Evolutionary conservation across 1,140 invertebrate genomes (phyloP).

Genomic region (Lutraria rhynchaena): DNA sequence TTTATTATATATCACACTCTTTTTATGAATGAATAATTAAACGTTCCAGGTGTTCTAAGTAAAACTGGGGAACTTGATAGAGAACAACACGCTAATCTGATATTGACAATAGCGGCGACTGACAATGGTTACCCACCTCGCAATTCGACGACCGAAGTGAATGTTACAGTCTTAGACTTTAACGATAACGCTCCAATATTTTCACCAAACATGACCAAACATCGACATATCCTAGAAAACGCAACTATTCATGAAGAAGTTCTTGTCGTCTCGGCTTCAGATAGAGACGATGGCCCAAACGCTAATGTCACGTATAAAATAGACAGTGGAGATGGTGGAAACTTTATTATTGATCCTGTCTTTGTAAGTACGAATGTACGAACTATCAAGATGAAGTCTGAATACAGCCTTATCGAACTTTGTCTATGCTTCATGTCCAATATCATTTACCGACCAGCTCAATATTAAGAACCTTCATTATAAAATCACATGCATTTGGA

Average conservation of each 20-base stretch:
- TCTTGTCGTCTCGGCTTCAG: slow-evolving; percentile 2
- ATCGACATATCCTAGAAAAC: slow-evolving; percentile 10
- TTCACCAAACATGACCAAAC: not conserved
- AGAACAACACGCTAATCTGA: not conserved
- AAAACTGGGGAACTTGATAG: slow-evolving; percentile 32
- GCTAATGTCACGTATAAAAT: slow-evolving; percentile 18
- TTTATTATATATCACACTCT: too few species aligned
- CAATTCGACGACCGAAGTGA: not conserved
- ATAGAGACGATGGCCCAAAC: slow-evolving; percentile 25
- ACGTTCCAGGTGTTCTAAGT: slow-evolving; percentile 20
- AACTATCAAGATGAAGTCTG: not conserved
- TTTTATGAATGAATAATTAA: too few species aligned
- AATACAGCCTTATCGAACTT: not conserved
- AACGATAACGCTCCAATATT: slow-evolving; percentile 33
- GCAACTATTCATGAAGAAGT: not conserved
- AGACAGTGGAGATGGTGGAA: slow-evolving; percentile 13
- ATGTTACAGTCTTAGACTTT: slow-evolving; percentile 23
- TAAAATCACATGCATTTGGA: too few species aligned
- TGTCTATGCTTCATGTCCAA: not conserved
- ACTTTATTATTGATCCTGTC: slow-evolving; percentile 5
- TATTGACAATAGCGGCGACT: slow-evolving; percentile 3
- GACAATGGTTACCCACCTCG: slow-evolving; percentile 29
- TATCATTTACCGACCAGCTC: too few species aligned
- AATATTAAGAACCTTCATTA: too few species aligned
- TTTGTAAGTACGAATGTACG: slow-evolving; percentile 18